Percentiles rank a stretch among this genome's conserved stretches.
These are phyloP conservation scores for Potamilus streckersoni DNA, from an alignment of 1,140 invertebrate genomes.

Conservation along the genomic window DNA sequence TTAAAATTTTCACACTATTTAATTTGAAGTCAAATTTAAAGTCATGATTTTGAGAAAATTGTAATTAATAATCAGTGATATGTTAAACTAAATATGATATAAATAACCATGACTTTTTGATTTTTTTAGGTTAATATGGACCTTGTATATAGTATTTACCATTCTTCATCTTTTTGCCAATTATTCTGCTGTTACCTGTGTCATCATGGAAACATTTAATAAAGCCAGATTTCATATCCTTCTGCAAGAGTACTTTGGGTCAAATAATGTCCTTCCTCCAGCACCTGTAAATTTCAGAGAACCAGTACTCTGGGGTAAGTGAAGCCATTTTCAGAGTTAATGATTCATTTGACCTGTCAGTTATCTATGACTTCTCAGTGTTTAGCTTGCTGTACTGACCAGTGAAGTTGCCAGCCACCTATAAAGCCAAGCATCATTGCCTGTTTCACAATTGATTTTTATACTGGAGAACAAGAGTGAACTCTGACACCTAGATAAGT, in stretches of 20 bases:
- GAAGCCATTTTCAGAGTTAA: not conserved
- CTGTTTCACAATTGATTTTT: not conserved
- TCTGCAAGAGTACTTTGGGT: conserved; percentile 73
- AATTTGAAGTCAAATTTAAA: too few species aligned
- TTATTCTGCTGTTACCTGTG: conserved; percentile 83
- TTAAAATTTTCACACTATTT: too few species aligned
- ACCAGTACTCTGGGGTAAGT: conserved; percentile 63
- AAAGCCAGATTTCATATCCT: conserved; percentile 78
- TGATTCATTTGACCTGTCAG: not conserved
- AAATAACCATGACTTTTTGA: conserved; percentile 42
- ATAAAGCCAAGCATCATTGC: not conserved
- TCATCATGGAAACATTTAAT: conserved; percentile 84
- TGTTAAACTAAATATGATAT: conserved; percentile 1
- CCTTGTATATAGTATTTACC: conserved; percentile 81
- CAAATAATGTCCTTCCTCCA: conserved; percentile 41
- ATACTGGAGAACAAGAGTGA: not conserved
- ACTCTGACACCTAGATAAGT: not conserved
- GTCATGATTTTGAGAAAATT: too few species aligned
- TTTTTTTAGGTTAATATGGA: conserved; percentile 75
- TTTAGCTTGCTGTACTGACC: too few species aligned
- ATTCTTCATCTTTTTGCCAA: conserved; percentile 86
- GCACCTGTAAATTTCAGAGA: conserved; percentile 51
- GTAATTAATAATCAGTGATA: too few species aligned
- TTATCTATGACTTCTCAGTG: not conserved
- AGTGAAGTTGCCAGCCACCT: not conserved